phyloP scores from a whole-genome alignment of 2,888 invertebrate species.

The Operophtera brumata region DNA sequence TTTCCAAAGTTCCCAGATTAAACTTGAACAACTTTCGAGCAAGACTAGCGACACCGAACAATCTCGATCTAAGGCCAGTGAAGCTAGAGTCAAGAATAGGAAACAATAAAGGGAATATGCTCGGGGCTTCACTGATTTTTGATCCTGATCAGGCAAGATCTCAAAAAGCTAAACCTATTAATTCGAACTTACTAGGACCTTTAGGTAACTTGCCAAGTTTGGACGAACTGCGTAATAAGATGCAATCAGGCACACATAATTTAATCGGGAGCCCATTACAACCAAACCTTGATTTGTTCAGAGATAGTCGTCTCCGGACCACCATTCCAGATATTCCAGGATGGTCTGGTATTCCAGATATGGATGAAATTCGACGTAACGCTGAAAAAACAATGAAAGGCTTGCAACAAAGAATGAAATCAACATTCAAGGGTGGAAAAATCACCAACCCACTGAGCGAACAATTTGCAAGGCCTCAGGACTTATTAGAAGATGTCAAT shows the following conservation, averaged over 20 bases:
- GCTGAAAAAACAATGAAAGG: conserved; percentile 51
- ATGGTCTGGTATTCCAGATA: conserved; percentile 28
- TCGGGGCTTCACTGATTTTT: conserved; percentile 41
- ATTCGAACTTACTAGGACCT: conserved; percentile 27
- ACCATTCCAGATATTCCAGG: too few species aligned
- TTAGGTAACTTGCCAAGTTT: conserved; percentile 38
- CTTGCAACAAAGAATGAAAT: conserved; percentile 48
- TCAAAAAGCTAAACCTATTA: conserved; percentile 26
- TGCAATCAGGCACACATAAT: conserved; percentile 28
- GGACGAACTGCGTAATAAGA: conserved; percentile 30
- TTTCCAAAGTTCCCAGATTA: conserved; percentile 36
- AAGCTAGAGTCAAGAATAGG: conserved; percentile 45
- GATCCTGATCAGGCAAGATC: conserved; percentile 29
- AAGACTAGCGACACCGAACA: conserved; percentile 49
- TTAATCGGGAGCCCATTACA: conserved; percentile 38
- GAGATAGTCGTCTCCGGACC: conserved; percentile 22
- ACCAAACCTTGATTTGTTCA: conserved; percentile 30
- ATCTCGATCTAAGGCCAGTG: conserved; percentile 47
- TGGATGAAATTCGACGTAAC: conserved; percentile 46
- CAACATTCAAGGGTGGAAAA: conserved; percentile 38
- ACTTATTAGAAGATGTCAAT: conserved; percentile 55
- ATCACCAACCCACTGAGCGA: conserved; percentile 32
- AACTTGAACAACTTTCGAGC: conserved; percentile 49
- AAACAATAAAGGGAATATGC: conserved; percentile 36
- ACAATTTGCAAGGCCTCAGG: conserved; percentile 42